A percentile compares a stretch with the other conserved stretches of the same genome.
These are phyloP conservation scores for Paramisgurnus dabryanus DNA, from an alignment of 2,113 vertebrate species.

Conservation along the genomic window DNA sequence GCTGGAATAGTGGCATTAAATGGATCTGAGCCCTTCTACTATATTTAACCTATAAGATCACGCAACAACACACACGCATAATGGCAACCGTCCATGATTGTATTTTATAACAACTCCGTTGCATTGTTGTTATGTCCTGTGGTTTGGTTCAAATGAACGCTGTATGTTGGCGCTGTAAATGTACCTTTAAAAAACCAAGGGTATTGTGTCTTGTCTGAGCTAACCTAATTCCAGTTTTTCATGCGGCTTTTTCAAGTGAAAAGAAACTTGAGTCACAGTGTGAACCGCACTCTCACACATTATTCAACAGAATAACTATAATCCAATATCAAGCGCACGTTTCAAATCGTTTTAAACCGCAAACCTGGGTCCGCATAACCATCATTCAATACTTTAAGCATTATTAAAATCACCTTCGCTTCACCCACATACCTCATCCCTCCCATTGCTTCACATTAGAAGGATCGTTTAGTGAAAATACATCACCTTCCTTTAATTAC, in stretches of 20 bases:
- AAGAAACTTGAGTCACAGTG: constrained; percentile 1
- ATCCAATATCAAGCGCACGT: background rate
- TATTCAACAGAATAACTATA: background rate
- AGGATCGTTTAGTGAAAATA: constrained; percentile 33
- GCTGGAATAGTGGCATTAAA: too few relatives aligned
- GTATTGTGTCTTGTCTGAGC: constrained; percentile 1
- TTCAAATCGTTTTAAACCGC: background rate
- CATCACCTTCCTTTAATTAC: constrained; percentile 36
- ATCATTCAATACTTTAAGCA: constrained; percentile 24
- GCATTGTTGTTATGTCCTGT: too few relatives aligned
- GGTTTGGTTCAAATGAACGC: too few relatives aligned
- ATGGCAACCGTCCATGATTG: too few relatives aligned
- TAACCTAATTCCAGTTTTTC: constrained; percentile 16
- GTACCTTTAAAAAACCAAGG: constrained; percentile 7
- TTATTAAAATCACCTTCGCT: constrained; percentile 6
- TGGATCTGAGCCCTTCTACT: too few relatives aligned
- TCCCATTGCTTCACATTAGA: constrained; percentile 19
- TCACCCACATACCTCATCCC: background rate
- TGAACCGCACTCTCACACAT: background rate
- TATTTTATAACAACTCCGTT: too few relatives aligned
- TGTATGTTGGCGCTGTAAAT: background rate
- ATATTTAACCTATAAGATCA: too few relatives aligned
- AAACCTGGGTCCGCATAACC: background rate
- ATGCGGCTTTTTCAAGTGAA: background rate
- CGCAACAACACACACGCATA: too few relatives aligned